Base-by-base conservation (phyloP, 2,797 vertebrate genomes). In the Amazonetta brasiliensis region DNA sequence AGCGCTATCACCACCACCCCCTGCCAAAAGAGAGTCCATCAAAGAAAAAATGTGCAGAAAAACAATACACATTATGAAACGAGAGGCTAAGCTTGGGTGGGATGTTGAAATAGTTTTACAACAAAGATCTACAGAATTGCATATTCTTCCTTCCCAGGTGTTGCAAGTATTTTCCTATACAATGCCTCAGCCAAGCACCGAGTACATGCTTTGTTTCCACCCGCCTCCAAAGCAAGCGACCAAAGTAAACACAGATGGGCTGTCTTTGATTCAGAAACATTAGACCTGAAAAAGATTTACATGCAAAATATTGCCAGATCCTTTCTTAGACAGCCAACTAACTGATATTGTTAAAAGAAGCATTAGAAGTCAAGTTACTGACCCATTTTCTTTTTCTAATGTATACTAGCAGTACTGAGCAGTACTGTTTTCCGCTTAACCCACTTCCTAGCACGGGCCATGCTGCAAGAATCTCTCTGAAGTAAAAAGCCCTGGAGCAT, bases 251-350 rank as follows among this genome's bases (percentile, higher is more conserved):
- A 86, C n/a, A 68, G 58, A 64, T 75, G 26, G 30, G 18, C 25
- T 81, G 22, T 46, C 44, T 92, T 89, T 60, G 85, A 85, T 86
- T 6, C 67, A 76, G 37, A 73, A 12, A 87, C 3, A 60, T 26
- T 0, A 67, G 48, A 67, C 23, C 15, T 86, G 11, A 20, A 60
- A 75, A 90, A 72, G 23, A 85, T 46, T 80, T 86, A 48, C 0
- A 77, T 8, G 15, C 18, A 84, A 88, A 72, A 74, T 23, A 58
- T n/a, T 84, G 39, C 17, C 69, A 86, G 48, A 60, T 0, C 6
- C 6, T 67, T 91, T 84, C 68, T 85, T 83, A 74, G 77, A 86
- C 28, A 87, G 44, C 6, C 67, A 68, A 50, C 56, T 77, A 71
- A 74, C 12, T n/a, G 22, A 2, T 39, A 66, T 8, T 12, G 52